phyloP scores from a whole-genome alignment of 2,797 vertebrate species.

The Sylvilagus floridanus region DNA sequence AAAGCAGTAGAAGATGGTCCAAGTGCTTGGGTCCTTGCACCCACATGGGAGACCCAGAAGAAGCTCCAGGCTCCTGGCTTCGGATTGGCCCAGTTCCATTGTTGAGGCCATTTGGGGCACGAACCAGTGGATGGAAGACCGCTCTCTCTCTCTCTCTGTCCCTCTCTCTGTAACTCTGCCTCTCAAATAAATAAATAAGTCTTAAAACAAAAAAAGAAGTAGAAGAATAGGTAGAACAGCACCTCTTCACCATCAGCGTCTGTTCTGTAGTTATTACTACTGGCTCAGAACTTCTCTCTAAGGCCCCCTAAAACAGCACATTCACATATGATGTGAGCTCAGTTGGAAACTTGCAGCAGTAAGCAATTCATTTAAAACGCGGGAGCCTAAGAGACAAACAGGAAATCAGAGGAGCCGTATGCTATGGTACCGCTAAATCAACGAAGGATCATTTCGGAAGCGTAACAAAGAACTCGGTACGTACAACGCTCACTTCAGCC shows the following conservation, averaged over 20 bases:
- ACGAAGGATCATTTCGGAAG: constrained; percentile 77
- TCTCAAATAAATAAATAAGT: no score
- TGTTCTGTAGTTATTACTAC: constrained; percentile 73
- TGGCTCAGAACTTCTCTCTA: constrained; percentile 75
- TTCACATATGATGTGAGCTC: constrained; percentile 72
- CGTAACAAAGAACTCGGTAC: constrained; percentile 64
- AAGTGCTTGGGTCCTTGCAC: no score
- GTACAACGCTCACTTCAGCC: constrained; percentile 44
- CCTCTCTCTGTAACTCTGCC: no score
- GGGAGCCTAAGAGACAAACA: constrained; percentile 63
- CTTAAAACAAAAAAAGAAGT: no score
- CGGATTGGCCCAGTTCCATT: no score
- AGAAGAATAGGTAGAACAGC: constrained; percentile 29
- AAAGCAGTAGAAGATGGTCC: no score
- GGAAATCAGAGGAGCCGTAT: constrained; percentile 66
- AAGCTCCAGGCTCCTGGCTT: no score
- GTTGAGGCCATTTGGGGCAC: no score
- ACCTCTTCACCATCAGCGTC: constrained; percentile 39
- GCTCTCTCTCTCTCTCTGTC: no score
- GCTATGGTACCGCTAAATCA: constrained; percentile 74
- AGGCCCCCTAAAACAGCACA: constrained; percentile 75
- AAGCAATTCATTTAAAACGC: constrained; percentile 79
- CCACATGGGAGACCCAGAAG: no score
- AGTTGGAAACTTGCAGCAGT: constrained; percentile 64
- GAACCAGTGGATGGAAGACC: no score